These are phyloP conservation scores for Stenurella melanura DNA, from an alignment of 2,888 invertebrate species.

Conservation along the genomic window DNA sequence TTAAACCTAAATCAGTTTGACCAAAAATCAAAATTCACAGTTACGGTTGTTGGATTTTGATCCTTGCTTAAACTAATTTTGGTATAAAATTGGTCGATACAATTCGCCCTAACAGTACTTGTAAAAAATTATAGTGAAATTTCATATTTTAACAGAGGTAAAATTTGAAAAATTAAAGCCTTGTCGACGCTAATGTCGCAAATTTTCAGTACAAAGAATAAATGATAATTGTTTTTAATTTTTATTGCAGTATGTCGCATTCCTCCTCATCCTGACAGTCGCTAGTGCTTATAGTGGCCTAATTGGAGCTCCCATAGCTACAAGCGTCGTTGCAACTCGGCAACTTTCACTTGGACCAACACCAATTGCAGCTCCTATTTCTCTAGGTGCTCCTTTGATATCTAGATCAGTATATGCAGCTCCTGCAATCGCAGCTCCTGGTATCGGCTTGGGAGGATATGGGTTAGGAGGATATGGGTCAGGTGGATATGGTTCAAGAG, in stretches of 20 bases:
- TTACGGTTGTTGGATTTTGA: too few relatives aligned
- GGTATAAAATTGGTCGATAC: too few relatives aligned
- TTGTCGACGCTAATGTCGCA: too few relatives aligned
- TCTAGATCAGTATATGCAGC: constrained; percentile 5
- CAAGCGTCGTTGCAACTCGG: constrained; percentile 14
- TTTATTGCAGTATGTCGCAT: background rate
- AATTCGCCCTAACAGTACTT: too few relatives aligned
- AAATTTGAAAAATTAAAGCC: too few relatives aligned
- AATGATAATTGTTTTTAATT: background rate
- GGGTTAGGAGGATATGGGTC: too few relatives aligned
- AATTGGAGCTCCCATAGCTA: constrained; percentile 21
- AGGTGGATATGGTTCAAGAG: background rate
- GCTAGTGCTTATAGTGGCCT: constrained; percentile 14
- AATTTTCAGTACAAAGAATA: too few relatives aligned
- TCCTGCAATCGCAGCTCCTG: constrained; percentile 12
- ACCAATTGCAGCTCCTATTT: constrained; percentile 23
- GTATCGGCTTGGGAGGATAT: background rate
- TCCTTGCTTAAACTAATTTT: too few relatives aligned
- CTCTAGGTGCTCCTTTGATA: constrained; percentile 6
- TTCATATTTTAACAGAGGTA: too few relatives aligned
- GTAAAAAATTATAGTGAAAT: too few relatives aligned
- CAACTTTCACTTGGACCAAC: constrained; percentile 19
- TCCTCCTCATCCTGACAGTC: constrained; percentile 10
- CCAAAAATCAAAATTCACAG: too few relatives aligned
- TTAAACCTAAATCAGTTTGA: too few relatives aligned